phyloP scores from a whole-genome alignment of 2,888 invertebrate genomes.

The Sturmia bella region DNA sequence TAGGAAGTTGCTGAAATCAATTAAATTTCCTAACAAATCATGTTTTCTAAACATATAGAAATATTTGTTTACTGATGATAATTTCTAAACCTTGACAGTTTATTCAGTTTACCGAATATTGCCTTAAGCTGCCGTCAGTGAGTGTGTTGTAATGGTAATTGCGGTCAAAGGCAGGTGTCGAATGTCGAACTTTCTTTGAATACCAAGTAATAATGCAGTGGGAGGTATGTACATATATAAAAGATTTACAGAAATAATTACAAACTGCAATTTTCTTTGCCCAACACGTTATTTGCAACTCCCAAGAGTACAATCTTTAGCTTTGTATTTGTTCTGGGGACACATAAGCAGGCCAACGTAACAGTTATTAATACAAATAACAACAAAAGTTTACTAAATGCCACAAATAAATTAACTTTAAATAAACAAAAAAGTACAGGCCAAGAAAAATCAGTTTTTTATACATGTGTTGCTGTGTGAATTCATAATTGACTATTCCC shows the following conservation, averaged over 20 bases:
- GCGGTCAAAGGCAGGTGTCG: not conserved
- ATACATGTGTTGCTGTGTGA: not conserved
- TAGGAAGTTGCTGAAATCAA: too few relatives aligned
- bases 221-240: too few relatives aligned
- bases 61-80: not conserved
- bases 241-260: constrained; percentile 2
- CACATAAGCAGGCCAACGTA: not conserved
- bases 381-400: not conserved
- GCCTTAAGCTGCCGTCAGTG: too few relatives aligned
- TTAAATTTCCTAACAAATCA: too few relatives aligned
- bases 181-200: not conserved
- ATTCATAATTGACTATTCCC: not conserved
- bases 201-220: too few relatives aligned
- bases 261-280: not conserved
- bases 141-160: not conserved
- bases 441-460: too few relatives aligned
- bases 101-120: not conserved
- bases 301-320: constrained; percentile 9
- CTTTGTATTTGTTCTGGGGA: constrained; percentile 9
- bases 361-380: not conserved
- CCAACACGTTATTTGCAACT: not conserved
- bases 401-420: too few relatives aligned
- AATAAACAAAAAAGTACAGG: too few relatives aligned
- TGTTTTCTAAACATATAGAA: too few relatives aligned
- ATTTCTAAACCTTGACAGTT: constrained; percentile 3